A percentile compares a stretch with the other conserved stretches of the same genome.
Conservation (phyloP, 1,140 invertebrate species). For the Hylaeus volcanicus region DNA sequence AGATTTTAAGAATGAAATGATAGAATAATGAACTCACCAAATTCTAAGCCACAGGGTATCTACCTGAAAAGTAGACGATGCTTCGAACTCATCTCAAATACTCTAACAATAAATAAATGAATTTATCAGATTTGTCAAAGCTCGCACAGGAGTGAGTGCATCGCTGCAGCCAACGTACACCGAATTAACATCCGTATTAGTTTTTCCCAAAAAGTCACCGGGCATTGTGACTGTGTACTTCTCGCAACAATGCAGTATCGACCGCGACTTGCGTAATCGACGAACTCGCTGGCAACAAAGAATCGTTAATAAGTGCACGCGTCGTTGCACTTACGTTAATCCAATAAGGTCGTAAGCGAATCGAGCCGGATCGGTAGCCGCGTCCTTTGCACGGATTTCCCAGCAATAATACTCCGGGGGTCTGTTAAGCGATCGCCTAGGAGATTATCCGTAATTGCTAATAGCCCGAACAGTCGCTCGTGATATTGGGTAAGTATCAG, state of each 20-base stretch:
- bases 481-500: slow-evolving; percentile 42
- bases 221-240: neutral
- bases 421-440: slow-evolving; percentile 57
- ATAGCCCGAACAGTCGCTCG: slow-evolving; percentile 54
- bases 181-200: no score
- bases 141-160: no score
- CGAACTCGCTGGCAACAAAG: neutral
- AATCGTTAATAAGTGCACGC: slow-evolving; percentile 32
- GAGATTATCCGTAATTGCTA: slow-evolving; percentile 69
- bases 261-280: neutral
- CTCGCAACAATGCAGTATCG: neutral
- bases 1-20: no score
- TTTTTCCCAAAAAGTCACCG: no score
- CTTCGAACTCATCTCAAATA: no score
- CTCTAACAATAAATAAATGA: no score
- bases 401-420: slow-evolving; percentile 57
- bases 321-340: slow-evolving; percentile 40
- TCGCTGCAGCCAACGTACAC: no score
- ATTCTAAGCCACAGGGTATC: no score
- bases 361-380: neutral
- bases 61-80: no score
- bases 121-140: no score
- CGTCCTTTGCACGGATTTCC: slow-evolving; percentile 41
- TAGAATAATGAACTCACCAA: no score
- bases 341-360: slow-evolving; percentile 26